phyloP scores from a whole-genome alignment of 2,113 vertebrate species.

The Chloroceryle aenea region DNA sequence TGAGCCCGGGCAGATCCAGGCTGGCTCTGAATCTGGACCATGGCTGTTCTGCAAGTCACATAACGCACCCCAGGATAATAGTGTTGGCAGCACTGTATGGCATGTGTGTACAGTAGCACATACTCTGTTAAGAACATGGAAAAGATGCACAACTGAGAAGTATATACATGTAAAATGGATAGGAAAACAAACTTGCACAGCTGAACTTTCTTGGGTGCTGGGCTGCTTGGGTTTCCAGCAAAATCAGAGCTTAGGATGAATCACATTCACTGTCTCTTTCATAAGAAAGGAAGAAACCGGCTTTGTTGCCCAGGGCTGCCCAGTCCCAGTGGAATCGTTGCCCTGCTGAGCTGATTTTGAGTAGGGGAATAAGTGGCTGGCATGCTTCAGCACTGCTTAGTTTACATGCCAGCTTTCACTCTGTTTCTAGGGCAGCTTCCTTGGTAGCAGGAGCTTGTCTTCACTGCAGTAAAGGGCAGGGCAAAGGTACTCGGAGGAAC shows the following conservation, averaged over 20 bases:
- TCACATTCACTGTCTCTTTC: not conserved
- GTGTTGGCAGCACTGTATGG: fast-evolving
- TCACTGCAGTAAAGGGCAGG: not conserved
- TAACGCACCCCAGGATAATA: not conserved
- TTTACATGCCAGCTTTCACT: not conserved
- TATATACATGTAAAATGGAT: not conserved
- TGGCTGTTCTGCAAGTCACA: not conserved
- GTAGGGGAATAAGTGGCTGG: not conserved
- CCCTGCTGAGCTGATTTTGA: not conserved
- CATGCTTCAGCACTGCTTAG: not conserved
- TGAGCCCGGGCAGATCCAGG: not conserved
- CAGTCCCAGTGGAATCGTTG: not conserved
- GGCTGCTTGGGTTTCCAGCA: not conserved
- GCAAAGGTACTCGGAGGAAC: not conserved
- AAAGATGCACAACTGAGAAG: not conserved
- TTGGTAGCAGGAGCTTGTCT: not conserved
- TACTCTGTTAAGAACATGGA: not conserved
- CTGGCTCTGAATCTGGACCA: not conserved
- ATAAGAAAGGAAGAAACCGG: not conserved
- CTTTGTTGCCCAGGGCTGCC: not conserved
- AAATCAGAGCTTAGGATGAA: not conserved
- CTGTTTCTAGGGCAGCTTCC: not conserved
- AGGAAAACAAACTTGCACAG: not conserved
- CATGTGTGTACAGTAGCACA: not conserved
- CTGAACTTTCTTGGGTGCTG: not conserved